phyloP scores from a whole-genome alignment of 1,140 invertebrate species.

The Asobara japonica region DNA sequence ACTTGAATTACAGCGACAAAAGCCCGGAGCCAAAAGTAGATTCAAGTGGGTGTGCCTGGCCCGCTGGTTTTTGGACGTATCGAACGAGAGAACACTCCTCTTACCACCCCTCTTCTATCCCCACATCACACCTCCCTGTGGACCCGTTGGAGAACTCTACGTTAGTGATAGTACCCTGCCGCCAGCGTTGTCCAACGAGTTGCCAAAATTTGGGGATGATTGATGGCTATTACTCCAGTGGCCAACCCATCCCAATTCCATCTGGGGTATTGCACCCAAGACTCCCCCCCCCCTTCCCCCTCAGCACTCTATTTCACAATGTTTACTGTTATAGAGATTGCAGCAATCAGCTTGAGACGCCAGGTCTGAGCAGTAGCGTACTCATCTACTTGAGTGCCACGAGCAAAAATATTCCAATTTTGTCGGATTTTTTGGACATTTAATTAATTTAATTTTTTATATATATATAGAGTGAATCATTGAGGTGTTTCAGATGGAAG shows the following conservation, averaged over 20 bases:
- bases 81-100: conserved; percentile 13
- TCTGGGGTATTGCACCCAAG: not conserved
- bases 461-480: too few species aligned
- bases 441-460: too few species aligned
- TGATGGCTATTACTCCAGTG: conserved; percentile 65
- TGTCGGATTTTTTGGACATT: not conserved
- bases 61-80: conserved; percentile 28
- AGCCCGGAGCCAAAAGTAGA: not conserved
- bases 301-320: too few species aligned
- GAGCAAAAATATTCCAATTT: not conserved
- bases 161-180: conserved; percentile 63
- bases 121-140: conserved; percentile 34
- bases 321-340: not conserved
- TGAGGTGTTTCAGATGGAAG: too few species aligned
- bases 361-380: not conserved
- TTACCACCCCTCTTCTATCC: conserved; percentile 7
- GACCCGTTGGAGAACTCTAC: conserved; percentile 63
- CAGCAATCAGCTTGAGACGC: not conserved
- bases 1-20: not conserved
- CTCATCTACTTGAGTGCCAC: not conserved
- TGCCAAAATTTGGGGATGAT: conserved; percentile 67
- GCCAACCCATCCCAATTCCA: conserved; percentile 49
- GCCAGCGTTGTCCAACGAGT: conserved; percentile 63
- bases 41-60: conserved; percentile 5
- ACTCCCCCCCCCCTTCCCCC: not conserved